Percentiles rank a stretch among this genome's conserved stretches.
Evolutionary conservation across 1,140 invertebrate species (phyloP).

Genomic region (Ips nitidus): DNA sequence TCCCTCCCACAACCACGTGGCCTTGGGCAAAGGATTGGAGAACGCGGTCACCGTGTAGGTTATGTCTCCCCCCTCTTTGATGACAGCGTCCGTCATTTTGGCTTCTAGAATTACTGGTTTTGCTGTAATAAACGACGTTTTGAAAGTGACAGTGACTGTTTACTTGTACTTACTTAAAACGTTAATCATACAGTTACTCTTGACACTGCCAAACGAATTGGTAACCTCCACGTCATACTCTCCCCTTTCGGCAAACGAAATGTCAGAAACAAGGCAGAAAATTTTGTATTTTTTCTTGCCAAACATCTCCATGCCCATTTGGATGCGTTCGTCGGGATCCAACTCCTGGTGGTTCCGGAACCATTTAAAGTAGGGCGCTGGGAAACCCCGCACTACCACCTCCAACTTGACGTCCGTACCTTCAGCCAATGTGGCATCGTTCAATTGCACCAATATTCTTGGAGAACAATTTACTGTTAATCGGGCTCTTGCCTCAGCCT

Average conservation of each 20-base stretch:
- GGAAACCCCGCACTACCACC: slow-evolving; percentile 21
- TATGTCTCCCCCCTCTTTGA: slow-evolving; percentile 26
- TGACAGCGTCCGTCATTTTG: slow-evolving; percentile 19
- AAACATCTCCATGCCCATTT: slow-evolving; percentile 24
- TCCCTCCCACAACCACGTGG: slow-evolving; percentile 27
- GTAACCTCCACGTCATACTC: slow-evolving; percentile 24
- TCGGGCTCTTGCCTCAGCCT: slow-evolving; percentile 18
- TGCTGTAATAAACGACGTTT: slow-evolving; percentile 13
- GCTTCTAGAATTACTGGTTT: slow-evolving; percentile 31
- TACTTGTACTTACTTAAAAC: slow-evolving; percentile 28
- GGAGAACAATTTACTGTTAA: slow-evolving; percentile 34
- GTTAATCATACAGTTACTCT: slow-evolving; percentile 21
- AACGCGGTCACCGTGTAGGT: slow-evolving; percentile 25
- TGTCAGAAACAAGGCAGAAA: slow-evolving; percentile 17
- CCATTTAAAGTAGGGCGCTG: slow-evolving; percentile 27
- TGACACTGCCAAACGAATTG: slow-evolving; percentile 16
- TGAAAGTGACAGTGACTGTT: not conserved
- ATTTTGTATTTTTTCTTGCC: slow-evolving; percentile 30
- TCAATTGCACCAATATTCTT: slow-evolving; percentile 22
- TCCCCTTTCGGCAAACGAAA: slow-evolving; percentile 29
- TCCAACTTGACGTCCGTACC: slow-evolving; percentile 2
- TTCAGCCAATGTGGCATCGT: slow-evolving; percentile 28
- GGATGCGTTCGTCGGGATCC: slow-evolving; percentile 18
- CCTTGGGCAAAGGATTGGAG: slow-evolving; percentile 22
- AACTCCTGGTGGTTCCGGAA: slow-evolving; percentile 29